A percentile compares a stretch with the other conserved stretches of the same genome.
Evolutionary conservation across 2,888 invertebrate genomes (phyloP).

Genomic region (Hyalella azteca): DNA sequence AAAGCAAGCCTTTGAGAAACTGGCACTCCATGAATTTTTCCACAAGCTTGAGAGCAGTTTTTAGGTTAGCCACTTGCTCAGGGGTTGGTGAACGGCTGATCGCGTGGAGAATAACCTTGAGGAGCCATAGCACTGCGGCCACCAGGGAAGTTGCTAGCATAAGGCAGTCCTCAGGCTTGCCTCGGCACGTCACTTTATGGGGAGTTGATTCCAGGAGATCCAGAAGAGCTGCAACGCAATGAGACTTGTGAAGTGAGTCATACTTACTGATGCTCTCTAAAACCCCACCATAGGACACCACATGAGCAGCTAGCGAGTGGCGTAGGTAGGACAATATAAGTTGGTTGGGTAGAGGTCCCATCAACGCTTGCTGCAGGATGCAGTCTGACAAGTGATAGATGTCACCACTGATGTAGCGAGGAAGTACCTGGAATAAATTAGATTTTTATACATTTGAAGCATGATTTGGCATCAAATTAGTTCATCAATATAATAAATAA

Average conservation of each 20-base stretch:
- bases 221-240: conserved; percentile 83
- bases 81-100: conserved; percentile 38
- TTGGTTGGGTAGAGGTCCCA: conserved; percentile 90
- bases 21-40: conserved; percentile 44
- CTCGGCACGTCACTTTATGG: conserved; percentile 46
- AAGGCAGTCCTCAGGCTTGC: conserved; percentile 56
- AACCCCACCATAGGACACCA: conserved; percentile 79
- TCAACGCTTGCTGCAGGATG: conserved; percentile 89
- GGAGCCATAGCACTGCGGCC: conserved; percentile 46
- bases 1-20: conserved; percentile 53
- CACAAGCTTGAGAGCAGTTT: conserved; percentile 43
- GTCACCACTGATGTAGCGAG: conserved; percentile 61
- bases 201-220: conserved; percentile 74
- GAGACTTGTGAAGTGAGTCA: conserved; percentile 83
- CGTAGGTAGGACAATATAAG: conserved; percentile 89
- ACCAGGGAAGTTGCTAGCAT: conserved; percentile 50
- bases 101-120: conserved; percentile 37
- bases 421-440: conserved; percentile 46
- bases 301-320: conserved; percentile 87
- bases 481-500: no score
- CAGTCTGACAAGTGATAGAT: conserved; percentile 77
- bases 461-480: no score
- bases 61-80: conserved; percentile 55
- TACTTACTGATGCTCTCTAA: conserved; percentile 81
- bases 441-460: background rate